phyloP scores from a whole-genome alignment of 2,113 vertebrate genomes.

The Gymnocephalus cernua region DNA sequence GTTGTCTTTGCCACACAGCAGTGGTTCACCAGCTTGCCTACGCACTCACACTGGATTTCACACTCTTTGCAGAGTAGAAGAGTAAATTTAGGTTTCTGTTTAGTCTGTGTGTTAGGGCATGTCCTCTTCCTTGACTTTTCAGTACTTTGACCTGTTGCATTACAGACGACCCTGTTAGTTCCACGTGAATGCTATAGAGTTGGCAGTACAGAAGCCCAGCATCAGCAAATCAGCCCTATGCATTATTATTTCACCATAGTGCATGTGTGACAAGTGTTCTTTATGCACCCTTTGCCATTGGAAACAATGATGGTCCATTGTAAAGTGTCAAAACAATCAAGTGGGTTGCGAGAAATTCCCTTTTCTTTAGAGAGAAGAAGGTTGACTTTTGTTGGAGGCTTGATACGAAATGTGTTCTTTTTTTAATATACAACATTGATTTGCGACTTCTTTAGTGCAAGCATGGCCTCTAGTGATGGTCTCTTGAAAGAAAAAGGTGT shows the following conservation, averaged over 20 bases:
- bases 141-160: constrained; percentile 37
- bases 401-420: neutral
- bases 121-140: constrained; percentile 53
- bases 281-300: too few relatives aligned
- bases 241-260: neutral
- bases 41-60: constrained; percentile 71
- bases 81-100: constrained; percentile 66
- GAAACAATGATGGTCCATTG: neutral
- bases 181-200: neutral
- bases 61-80: constrained; percentile 51
- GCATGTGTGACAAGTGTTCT: neutral
- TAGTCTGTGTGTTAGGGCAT: constrained; percentile 65
- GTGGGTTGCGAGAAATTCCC: neutral
- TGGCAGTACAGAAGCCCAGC: neutral
- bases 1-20: constrained; percentile 72
- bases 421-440: neutral
- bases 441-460: neutral
- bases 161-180: neutral
- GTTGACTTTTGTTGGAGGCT: neutral
- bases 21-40: constrained; percentile 77
- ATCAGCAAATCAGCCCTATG: neutral
- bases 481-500: neutral
- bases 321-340: neutral
- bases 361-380: neutral
- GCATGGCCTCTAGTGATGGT: neutral